Evolutionary conservation across 2,888 invertebrate genomes (phyloP), one percentile per base, ranked within the genome.

Genomic region (Dastarcus helophoroides): DNA sequence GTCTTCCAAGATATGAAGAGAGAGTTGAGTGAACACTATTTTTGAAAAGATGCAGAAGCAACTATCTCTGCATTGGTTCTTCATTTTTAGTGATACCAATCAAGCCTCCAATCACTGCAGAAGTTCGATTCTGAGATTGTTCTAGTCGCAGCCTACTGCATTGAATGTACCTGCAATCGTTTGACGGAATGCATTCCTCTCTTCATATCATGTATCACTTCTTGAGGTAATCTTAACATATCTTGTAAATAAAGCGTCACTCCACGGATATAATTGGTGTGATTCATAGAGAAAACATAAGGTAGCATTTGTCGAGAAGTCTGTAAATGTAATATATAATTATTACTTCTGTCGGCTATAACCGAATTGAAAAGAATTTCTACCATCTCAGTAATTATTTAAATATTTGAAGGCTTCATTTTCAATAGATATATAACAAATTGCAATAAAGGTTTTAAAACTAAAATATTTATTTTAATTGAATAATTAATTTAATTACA

Each of bases 41-140:
- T 38, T 44, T 43, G 21, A 40, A 24, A 14, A 38, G 36, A 39
- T 37, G 36, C 30, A 42, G 33, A 36, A 41, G 38, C 29, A 42
- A 12, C 39, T 40, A 42, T 40, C 41, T 40, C 28, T 36, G 43
- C 36, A 47, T 42, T 24, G 41, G 44, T 26, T 48, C 42, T 42
- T 46, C 33, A 42, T 44, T 47, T 46, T 48, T 32, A 23, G 44
- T 43, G n/a, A 41, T 42, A 9, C 40, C 42, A 35, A 42, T 39
- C 23, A 43, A 43, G 23, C 41, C 40, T 40, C 41, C 45, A 41
- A 40, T 40, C 17, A 46, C 37, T 38, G 45, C 44, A 7, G 45
- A 48, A 39, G 48, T 47, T 44, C 40, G 44, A 29, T 44, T 48
- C 31, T 46, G 43, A 36, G 46, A 43, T 37, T 48, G 44, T 26